Percentiles rank a stretch among this genome's conserved stretches.
Conservation (phyloP, 2,888 invertebrate species). For the Stegophylla sp. region DNA sequence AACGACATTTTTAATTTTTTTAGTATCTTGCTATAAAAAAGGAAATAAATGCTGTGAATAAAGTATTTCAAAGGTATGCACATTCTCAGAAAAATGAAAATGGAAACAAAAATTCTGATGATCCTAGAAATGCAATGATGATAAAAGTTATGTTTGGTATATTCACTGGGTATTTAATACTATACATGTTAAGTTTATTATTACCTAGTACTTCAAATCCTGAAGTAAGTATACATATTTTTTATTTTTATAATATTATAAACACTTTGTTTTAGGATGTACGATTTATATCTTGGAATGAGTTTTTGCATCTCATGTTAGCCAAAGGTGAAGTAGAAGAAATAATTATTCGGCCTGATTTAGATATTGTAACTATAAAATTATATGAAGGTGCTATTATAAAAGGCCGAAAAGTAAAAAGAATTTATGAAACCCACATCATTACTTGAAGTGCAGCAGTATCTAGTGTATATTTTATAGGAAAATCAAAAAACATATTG, state of each 20-base stretch:
- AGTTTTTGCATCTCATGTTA: slow-evolving; percentile 93
- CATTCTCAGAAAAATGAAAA: slow-evolving; percentile 41
- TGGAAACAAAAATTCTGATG: slow-evolving; percentile 60
- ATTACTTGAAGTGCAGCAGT: no score
- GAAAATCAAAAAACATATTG: no score
- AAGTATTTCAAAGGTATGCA: slow-evolving; percentile 45
- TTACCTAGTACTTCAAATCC: slow-evolving; percentile 55
- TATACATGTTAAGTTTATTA: slow-evolving; percentile 37
- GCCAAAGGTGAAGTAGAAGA: slow-evolving; percentile 93
- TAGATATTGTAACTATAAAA: slow-evolving; percentile 83
- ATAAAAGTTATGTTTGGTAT: slow-evolving; percentile 46
- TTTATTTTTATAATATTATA: background rate
- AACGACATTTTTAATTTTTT: background rate
- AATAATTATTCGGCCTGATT: slow-evolving; percentile 81
- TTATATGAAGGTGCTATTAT: slow-evolving; percentile 85
- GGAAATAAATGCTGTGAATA: slow-evolving; percentile 46
- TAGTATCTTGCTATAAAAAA: slow-evolving; percentile 32
- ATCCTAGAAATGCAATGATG: slow-evolving; percentile 63
- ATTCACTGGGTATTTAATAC: slow-evolving; percentile 35
- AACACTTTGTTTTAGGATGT: slow-evolving; percentile 60
- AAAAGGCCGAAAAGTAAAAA: slow-evolving; percentile 75
- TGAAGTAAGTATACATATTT: slow-evolving; percentile 38
- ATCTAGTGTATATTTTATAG: no score
- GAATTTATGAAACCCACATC: background rate
- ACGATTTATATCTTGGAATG: slow-evolving; percentile 89